phyloP scores from a whole-genome alignment of 1,140 invertebrate species.

The Drosophila pruinosa region DNA sequence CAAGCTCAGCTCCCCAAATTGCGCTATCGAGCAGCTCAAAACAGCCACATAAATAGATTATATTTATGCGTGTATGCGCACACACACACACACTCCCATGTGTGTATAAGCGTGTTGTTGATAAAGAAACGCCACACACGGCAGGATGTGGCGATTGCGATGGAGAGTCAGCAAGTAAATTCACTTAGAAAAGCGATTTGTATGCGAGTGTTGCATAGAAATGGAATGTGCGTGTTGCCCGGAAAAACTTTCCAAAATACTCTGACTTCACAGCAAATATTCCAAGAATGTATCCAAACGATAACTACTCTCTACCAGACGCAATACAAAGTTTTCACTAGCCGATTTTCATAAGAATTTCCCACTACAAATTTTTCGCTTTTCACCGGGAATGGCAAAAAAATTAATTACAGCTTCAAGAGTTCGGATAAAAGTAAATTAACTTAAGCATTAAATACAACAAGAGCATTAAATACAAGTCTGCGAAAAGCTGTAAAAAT shows the following conservation, averaged over 20 bases:
- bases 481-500: background rate
- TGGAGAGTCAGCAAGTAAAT: constrained; percentile 47
- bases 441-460: background rate
- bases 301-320: background rate
- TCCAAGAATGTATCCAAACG: background rate
- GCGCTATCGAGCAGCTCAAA: constrained; percentile 73
- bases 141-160: background rate
- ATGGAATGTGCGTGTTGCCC: constrained; percentile 23
- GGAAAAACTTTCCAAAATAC: background rate
- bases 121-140: constrained; percentile 9
- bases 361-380: background rate
- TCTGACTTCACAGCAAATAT: background rate
- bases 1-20: constrained; percentile 37
- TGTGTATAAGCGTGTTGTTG: background rate
- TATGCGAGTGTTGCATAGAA: constrained; percentile 37
- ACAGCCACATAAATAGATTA: constrained; percentile 79
- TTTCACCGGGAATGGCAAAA: background rate
- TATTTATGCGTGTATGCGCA: constrained; percentile 58
- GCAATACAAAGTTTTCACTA: background rate
- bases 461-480: background rate
- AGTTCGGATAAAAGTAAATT: background rate
- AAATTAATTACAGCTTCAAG: constrained; percentile 5
- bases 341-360: background rate
- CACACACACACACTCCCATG: background rate
- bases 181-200: constrained; percentile 69